Conservation (phyloP, 2,888 invertebrate genomes). For the Junonia oenone region DNA sequence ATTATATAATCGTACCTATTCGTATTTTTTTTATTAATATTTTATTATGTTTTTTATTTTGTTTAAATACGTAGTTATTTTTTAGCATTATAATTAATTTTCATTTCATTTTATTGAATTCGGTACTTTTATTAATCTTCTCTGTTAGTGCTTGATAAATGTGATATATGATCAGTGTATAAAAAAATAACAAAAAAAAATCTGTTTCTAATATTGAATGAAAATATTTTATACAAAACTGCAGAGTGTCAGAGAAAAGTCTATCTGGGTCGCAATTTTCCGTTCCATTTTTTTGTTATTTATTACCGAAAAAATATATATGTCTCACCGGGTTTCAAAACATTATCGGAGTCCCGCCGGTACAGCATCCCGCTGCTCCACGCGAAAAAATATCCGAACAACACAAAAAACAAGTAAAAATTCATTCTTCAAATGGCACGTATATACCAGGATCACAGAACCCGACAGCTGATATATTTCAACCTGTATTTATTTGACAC, state of each 20-base stretch:
- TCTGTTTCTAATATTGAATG: neutral
- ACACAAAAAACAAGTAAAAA: conserved; percentile 67
- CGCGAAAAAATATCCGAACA: conserved; percentile 61
- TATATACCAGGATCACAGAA: conserved; percentile 61
- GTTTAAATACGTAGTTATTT: no score
- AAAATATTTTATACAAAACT: neutral
- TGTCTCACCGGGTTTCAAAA: conserved; percentile 66
- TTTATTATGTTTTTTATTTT: no score
- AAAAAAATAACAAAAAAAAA: neutral
- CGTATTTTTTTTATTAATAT: no score
- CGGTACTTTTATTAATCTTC: no score
- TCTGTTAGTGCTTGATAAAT: no score
- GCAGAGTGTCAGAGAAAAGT: conserved; percentile 17
- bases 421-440: conserved; percentile 68
- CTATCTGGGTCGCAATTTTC: conserved; percentile 8
- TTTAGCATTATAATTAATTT: no score
- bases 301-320: conserved; percentile 28
- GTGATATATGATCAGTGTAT: neutral
- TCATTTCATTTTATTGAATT: no score
- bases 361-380: conserved; percentile 66
- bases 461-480: conserved; percentile 67
- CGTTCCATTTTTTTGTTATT: conserved; percentile 17
- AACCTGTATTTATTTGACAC: conserved; percentile 73
- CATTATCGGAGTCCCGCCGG: conserved; percentile 61
- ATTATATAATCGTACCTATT: no score